These are phyloP conservation scores for Troides helena DNA, from an alignment of 2,888 invertebrate genomes.

Conservation along the genomic window DNA sequence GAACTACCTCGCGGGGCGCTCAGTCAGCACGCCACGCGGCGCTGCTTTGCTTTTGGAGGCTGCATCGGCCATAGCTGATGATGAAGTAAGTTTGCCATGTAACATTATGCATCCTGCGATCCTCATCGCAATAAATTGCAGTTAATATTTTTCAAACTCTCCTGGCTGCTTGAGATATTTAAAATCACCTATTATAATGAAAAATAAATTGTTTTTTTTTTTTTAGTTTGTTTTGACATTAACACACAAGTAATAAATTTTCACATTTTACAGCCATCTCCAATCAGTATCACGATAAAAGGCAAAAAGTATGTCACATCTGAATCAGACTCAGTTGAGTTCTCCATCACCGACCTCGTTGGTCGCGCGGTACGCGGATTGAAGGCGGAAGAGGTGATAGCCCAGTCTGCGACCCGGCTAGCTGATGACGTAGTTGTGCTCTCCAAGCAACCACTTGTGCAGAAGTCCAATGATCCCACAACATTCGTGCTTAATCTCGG, in stretches of 20 bases:
- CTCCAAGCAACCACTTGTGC: slow-evolving; percentile 81
- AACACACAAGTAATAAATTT: too few relatives aligned
- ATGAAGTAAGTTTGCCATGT: slow-evolving; percentile 74
- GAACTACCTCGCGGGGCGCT: slow-evolving; percentile 93
- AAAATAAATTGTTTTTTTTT: too few relatives aligned
- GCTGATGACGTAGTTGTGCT: slow-evolving; percentile 88
- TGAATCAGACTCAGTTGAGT: slow-evolving; percentile 85
- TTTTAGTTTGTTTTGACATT: too few relatives aligned
- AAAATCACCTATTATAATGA: too few relatives aligned
- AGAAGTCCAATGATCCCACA: slow-evolving; percentile 80
- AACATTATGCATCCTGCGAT: too few relatives aligned
- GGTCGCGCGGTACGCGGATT: slow-evolving; percentile 85
- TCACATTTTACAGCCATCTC: slow-evolving; percentile 81
- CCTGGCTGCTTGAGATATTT: too few relatives aligned
- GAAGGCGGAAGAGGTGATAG: slow-evolving; percentile 83
- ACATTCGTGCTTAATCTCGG: slow-evolving; percentile 88
- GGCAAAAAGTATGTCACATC: slow-evolving; percentile 88
- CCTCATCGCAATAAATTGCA: too few relatives aligned
- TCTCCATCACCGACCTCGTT: slow-evolving; percentile 87
- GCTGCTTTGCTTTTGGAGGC: slow-evolving; percentile 90
- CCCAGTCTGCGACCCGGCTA: slow-evolving; percentile 87
- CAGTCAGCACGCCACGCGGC: slow-evolving; percentile 92
- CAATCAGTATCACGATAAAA: slow-evolving; percentile 90
- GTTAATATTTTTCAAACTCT: too few relatives aligned
- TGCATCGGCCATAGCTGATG: slow-evolving; percentile 84